Base-by-base conservation (phyloP, 2,888 invertebrate genomes). In the Cephalotes varians region DNA sequence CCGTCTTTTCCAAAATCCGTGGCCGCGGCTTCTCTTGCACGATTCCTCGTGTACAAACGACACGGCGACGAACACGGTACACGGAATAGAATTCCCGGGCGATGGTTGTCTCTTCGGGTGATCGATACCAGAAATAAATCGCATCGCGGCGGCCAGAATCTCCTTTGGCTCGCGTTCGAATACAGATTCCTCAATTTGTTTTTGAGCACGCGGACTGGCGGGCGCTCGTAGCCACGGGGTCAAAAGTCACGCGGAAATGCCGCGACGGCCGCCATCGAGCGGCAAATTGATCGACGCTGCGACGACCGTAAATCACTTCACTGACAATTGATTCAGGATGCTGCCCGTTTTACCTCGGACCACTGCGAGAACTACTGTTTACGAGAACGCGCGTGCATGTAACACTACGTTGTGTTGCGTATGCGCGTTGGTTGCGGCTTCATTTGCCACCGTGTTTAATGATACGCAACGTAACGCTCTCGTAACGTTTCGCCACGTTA, bases 301-400 rank as follows among this genome's bases (percentile, higher is more conserved):
- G 79, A 58, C 86, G 72, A 71, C 85, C 88, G 89, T 89, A 89
- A 89, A 89, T 89, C 90, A 89, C 89, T 86, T 89, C 81, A 81
- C 86, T 88, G 90, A 89, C 89, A 88, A 89, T 89, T 88, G 90
- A 89, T 89, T 89, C 82, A 88, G 80, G 82, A 82, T 54, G 54
- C 37, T 47, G 40, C 7, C 28, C 80, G 80, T 72, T 73, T 56
- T 58, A 79, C 60, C 72, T 58, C 79, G 83, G 40, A 10, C 64
- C n/a, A 65, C 56, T 47, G 77, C 62, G 34, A 74, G 64, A 65
- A 65, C 64, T 65, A 65, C 64, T 76, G 81, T 81, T 76, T 81
- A 76, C 81, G 81, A 62, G 64, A 37, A 44, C 21, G 76, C 81
- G 64, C 81, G 81, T 76, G 76, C 64, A 34, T 54, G 54, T 44